These are phyloP conservation scores for Drosophila auraria DNA, from an alignment of 1,140 invertebrate species.

Conservation along the genomic window DNA sequence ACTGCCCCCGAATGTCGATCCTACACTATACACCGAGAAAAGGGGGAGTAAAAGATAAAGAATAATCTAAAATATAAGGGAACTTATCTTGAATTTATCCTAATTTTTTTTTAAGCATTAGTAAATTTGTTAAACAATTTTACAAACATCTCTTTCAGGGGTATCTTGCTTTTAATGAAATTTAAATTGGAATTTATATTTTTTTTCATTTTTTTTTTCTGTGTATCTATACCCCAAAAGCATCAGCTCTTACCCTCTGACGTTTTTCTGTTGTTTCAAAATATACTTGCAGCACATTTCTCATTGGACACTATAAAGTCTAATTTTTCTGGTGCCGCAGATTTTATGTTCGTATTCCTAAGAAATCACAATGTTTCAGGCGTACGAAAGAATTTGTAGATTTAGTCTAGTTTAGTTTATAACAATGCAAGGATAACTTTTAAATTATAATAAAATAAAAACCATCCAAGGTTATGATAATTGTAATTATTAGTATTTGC, in stretches of 20 bases:
- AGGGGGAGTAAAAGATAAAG: not conserved
- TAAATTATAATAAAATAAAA: not conserved
- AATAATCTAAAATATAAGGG: too few relatives aligned
- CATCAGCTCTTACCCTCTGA: conserved; percentile 21
- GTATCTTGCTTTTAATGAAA: too few relatives aligned
- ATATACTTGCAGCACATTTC: conserved; percentile 68
- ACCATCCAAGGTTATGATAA: too few relatives aligned
- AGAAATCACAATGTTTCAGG: not conserved
- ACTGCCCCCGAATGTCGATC: conserved; percentile 27
- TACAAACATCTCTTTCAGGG: too few relatives aligned
- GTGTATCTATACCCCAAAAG: conserved; percentile 5
- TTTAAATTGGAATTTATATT: too few relatives aligned
- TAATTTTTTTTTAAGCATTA: too few relatives aligned
- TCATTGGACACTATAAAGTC: conserved; percentile 51
- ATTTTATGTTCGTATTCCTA: conserved; percentile 2
- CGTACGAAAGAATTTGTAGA: not conserved
- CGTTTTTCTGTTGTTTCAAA: conserved; percentile 66
- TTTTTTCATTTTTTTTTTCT: not conserved
- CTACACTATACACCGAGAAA: conserved; percentile 21
- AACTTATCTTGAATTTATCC: too few relatives aligned
- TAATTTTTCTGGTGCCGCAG: conserved; percentile 10
- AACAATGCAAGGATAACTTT: not conserved
- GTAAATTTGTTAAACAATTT: too few relatives aligned
- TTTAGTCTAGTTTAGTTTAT: not conserved
- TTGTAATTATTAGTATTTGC: not conserved